Percentiles rank a stretch among this genome's conserved stretches.
Evolutionary conservation across 1,140 invertebrate species (phyloP).

Genomic region (Zeugodacus cucurbitae): DNA sequence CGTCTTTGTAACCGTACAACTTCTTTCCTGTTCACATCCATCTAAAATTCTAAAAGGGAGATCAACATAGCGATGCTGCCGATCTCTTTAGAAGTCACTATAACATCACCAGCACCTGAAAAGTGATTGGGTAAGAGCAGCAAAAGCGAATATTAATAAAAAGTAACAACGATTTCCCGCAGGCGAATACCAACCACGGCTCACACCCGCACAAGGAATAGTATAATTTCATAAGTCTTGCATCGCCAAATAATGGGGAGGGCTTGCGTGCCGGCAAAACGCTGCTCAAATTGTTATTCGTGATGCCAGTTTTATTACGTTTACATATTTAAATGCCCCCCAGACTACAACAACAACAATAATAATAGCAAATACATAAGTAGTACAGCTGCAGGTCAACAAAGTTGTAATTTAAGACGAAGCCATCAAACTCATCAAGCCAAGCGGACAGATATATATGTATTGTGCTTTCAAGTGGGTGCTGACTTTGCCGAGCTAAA

Average conservation of each 20-base stretch:
- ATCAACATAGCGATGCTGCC: too few species aligned
- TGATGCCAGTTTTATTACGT: constrained; percentile 44
- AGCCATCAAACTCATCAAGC: constrained; percentile 30
- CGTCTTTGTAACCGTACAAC: too few species aligned
- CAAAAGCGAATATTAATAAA: background rate
- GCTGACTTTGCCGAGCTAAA: background rate
- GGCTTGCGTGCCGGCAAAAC: background rate
- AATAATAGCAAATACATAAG: background rate
- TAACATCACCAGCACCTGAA: background rate
- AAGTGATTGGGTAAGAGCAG: background rate
- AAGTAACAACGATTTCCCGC: background rate
- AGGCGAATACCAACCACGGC: background rate
- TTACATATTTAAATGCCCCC: constrained; percentile 32
- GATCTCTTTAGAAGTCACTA: background rate
- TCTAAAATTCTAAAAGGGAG: too few species aligned
- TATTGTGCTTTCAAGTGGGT: background rate
- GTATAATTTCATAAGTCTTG: background rate
- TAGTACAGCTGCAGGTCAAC: constrained; percentile 26
- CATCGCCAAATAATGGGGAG: background rate
- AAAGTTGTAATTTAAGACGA: constrained; percentile 41
- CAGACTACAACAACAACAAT: background rate
- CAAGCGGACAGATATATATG: background rate
- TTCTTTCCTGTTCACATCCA: too few species aligned
- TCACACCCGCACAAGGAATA: background rate
- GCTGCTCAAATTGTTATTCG: constrained; percentile 22